Base-by-base conservation (phyloP, 1,140 invertebrate species). In the Zaprionus tsacasi region DNA sequence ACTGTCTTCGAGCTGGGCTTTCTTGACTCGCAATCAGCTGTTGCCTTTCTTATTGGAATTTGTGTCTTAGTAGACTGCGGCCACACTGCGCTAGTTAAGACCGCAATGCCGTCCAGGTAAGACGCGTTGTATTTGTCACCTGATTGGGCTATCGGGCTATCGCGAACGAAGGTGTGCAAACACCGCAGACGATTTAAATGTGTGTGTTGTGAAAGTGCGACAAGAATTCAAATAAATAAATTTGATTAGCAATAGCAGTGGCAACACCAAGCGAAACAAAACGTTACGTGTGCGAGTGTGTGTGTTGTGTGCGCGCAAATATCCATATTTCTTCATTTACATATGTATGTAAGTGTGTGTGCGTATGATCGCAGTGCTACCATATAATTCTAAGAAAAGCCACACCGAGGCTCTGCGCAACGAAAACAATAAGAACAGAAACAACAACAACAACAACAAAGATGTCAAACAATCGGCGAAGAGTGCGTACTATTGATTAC, bases 401-500 rank as follows among this genome's bases (percentile, higher is more conserved):
- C 36, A 38, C 36, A 38, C 40, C 15, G 3, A 30, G 27, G 3
- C 21, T 2, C 21, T 21, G 21, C 7, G 15, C 40, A 15, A 15
- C 7, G n/a, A 45, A 45, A 45, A 45, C n/a, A 76, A 59, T 50
- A 70, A 63, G 58, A 79, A 65, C 35, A 68, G 68, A 25, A 61
- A 45, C 50, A 66, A 59, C 54, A 36, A 79, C 65, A 70, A 30
- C 33, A 66, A 48, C 56, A 57, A 52, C 59, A 59, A 13, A 33
- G 59, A 89, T 89, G 85, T 89, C 85, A 81, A 81, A 79, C 69
- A 76, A 74, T 74, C 76, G 70, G 10, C 71, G 85, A 45, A 85
- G 76, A 77, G 76, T 81, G 64, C 85, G 86, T 60, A 79, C 85
- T 25, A 81, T 89, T 78, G 85, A 89, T 79, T 89, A 85, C 55